Evolutionary conservation across 2,888 invertebrate species (phyloP).

Genomic region (Pemphredon lugubris): DNA sequence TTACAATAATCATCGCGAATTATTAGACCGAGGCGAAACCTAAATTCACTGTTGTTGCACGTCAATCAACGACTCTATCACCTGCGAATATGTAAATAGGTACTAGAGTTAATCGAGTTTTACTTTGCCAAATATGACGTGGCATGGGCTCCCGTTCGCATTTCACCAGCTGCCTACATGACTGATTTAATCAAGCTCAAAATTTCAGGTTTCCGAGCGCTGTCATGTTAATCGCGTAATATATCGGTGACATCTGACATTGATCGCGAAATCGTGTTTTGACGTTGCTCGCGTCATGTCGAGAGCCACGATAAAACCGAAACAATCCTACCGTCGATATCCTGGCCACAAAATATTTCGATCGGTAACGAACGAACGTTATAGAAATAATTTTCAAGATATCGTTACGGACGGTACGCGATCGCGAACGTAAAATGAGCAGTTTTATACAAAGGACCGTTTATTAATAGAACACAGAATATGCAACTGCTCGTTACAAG

Average conservation of each 20-base stretch:
- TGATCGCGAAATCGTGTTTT: not conserved
- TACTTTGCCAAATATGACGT: conserved; percentile 48
- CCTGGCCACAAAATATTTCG: too few relatives aligned
- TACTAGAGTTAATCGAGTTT: conserved; percentile 43
- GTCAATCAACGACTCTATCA: conserved; percentile 4
- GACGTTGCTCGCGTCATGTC: too few relatives aligned
- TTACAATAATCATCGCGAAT: too few relatives aligned
- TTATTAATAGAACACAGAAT: too few relatives aligned
- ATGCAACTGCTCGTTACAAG: too few relatives aligned
- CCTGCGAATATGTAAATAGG: conserved; percentile 27
- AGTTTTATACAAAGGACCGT: too few relatives aligned
- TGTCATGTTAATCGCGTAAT: conserved; percentile 24
- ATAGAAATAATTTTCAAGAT: too few relatives aligned
- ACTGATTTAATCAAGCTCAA: conserved; percentile 44
- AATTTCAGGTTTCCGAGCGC: conserved; percentile 21
- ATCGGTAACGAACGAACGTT: too few relatives aligned
- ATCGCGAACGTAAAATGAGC: too few relatives aligned
- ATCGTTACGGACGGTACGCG: too few relatives aligned
- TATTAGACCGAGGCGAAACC: not conserved
- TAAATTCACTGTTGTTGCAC: conserved; percentile 7
- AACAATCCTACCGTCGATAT: too few relatives aligned
- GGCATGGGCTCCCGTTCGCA: conserved; percentile 16
- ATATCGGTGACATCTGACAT: not conserved
- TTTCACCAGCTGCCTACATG: conserved; percentile 27
- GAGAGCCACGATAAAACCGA: too few relatives aligned